Evolutionary conservation across 2,888 invertebrate species (phyloP), one percentile per base, ranked within the genome.

Genomic region (Netelia fuscicornis): DNA sequence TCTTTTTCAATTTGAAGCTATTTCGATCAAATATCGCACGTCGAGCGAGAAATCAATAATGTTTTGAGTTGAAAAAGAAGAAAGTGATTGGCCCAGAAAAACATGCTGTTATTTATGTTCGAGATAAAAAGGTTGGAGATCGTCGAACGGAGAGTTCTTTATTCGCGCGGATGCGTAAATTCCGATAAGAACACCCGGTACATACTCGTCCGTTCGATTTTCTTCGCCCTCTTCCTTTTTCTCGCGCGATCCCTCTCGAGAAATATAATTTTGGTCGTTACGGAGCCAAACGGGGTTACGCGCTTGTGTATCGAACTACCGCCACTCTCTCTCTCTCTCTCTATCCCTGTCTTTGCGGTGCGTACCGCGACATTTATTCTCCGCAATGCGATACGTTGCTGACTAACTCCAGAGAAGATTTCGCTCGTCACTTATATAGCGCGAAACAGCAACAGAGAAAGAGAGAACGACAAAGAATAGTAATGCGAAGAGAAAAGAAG

Each of bases 131-230:
- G 2, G 30, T 3, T 30, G 2, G 30, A 30, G 30, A 30, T 30
- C 30, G 30, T 30, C 30, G 30, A 30, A 30, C 2, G 2, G 30
- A 30, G 30, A 30, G 3, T 30, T 30, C 30, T 30, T 30, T 30
- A 30, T 75, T 83, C 81, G 79, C 76, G 62, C 83, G 86, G 88
- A 89, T 89, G 89, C 88, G 89, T 89, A 90, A 89, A 90, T 89
- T 88, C 89, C 6, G 89, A 90, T 88, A 87, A 90, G 88, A 86
- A 88, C 89, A 88, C 87, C 87, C 87, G 88, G 88, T 87, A 85
- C 83, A 85, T 82, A 82, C 83, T 70, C 3, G 30, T 30, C 30
- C 30, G 30, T 30, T 70, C 56, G 56, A 70, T 70, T 70, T 56
- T 56, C 56, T 17, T 52, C 23, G 5, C 10, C 11, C 23, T 23